phyloP scores from a whole-genome alignment of 2,888 invertebrate genomes.

The Lasioglossum oenotherae region DNA sequence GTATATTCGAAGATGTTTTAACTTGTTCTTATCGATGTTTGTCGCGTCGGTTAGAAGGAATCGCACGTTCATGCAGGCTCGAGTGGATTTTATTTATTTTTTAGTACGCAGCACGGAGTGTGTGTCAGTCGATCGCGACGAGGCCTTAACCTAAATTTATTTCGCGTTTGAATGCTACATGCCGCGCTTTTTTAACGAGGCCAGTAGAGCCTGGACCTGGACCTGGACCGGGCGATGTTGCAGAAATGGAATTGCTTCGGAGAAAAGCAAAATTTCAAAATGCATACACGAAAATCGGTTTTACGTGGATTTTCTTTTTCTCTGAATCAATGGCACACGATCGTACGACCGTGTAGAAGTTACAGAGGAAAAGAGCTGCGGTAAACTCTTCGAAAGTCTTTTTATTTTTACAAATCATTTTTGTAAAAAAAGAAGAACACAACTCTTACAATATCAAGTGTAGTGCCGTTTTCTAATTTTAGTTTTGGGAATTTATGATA shows the following conservation, averaged over 20 bases:
- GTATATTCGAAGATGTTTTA: neutral
- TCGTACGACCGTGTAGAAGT: neutral
- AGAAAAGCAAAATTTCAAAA: conserved; percentile 22
- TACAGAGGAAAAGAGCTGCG: neutral
- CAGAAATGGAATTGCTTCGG: neutral
- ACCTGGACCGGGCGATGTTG: neutral
- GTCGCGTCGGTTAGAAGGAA: neutral
- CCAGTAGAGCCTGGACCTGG: neutral
- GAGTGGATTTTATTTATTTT: conserved; percentile 46
- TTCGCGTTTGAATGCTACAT: conserved; percentile 67
- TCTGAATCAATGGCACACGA: neutral
- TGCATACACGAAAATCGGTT: conserved; percentile 4
- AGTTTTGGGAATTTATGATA: neutral
- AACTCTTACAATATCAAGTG: neutral
- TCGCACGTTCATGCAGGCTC: neutral
- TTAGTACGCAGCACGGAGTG: conserved; percentile 19
- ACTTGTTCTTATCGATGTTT: no score
- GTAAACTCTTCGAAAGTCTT: neutral
- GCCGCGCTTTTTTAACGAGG: conserved; percentile 48
- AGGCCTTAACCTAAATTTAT: conserved; percentile 78
- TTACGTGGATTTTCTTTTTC: neutral
- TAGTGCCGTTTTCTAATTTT: neutral
- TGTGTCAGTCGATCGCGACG: conserved; percentile 43
- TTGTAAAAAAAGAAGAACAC: neutral
- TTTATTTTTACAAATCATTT: neutral